phyloP scores from a whole-genome alignment of 1,140 invertebrate genomes.

The Pectinophora gossypiella region DNA sequence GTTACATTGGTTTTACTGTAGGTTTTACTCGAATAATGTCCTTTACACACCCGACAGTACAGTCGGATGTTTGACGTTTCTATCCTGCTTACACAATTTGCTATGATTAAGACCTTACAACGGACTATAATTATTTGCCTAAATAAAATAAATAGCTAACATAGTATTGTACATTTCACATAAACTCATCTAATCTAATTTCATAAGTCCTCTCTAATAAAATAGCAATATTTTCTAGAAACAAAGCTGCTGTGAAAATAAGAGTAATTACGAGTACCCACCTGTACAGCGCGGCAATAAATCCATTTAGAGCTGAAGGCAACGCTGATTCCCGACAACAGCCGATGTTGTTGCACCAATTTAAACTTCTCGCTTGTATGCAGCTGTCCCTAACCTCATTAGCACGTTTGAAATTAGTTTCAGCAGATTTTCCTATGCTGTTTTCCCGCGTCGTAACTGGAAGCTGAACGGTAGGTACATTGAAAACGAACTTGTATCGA shows the following conservation, averaged over 20 bases:
- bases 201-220: constrained; percentile 9
- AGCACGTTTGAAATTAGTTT: constrained; percentile 21
- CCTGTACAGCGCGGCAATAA: constrained; percentile 21
- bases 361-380: constrained; percentile 42
- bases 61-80: too few species aligned
- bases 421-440: background rate
- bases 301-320: constrained; percentile 29
- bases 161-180: too few species aligned
- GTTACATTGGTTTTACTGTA: too few species aligned
- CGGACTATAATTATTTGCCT: too few species aligned
- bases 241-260: constrained; percentile 20
- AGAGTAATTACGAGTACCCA: constrained; percentile 24
- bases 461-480: too few species aligned
- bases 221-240: constrained; percentile 15
- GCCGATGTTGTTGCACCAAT: constrained; percentile 33
- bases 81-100: too few species aligned
- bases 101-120: too few species aligned
- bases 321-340: constrained; percentile 37
- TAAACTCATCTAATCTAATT: too few species aligned
- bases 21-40: too few species aligned
- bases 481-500: too few species aligned
- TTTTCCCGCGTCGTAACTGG: background rate
- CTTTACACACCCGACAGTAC: too few species aligned
- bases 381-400: constrained; percentile 42
- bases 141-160: too few species aligned